These are phyloP conservation scores for Arctopsyche grandis DNA, from an alignment of 1,140 invertebrate genomes.

Conservation along the genomic window DNA sequence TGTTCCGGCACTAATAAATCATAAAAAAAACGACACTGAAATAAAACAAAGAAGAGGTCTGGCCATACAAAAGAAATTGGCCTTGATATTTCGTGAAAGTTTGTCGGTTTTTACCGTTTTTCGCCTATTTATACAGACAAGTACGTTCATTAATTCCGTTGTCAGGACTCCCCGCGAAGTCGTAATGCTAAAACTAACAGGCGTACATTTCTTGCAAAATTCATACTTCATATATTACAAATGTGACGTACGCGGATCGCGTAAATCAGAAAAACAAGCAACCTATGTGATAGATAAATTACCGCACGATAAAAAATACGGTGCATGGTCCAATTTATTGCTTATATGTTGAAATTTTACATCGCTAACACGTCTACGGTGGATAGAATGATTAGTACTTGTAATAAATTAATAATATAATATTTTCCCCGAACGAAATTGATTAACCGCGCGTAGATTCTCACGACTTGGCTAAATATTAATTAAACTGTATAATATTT, in stretches of 20 bases:
- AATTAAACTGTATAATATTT: background rate
- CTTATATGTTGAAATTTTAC: too few relatives aligned
- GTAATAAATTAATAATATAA: too few relatives aligned
- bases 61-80: background rate
- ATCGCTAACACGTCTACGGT: too few relatives aligned
- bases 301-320: too few relatives aligned
- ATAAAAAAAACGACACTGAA: conserved; percentile 38
- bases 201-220: too few relatives aligned
- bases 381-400: too few relatives aligned
- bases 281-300: too few relatives aligned
- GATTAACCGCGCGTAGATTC: background rate
- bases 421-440: background rate
- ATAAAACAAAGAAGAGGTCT: conserved; percentile 6
- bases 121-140: background rate
- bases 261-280: too few relatives aligned
- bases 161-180: background rate
- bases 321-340: too few relatives aligned
- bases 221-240: too few relatives aligned
- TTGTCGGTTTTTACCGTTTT: conserved; percentile 20
- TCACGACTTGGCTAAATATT: background rate
- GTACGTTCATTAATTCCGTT: background rate
- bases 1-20: conserved; percentile 47
- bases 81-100: conserved; percentile 40
- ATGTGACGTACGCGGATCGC: too few relatives aligned
- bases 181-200: too few relatives aligned